These are phyloP conservation scores for Anser brachyrhynchus DNA, from an alignment of 2,113 vertebrate genomes.

Conservation along the genomic window DNA sequence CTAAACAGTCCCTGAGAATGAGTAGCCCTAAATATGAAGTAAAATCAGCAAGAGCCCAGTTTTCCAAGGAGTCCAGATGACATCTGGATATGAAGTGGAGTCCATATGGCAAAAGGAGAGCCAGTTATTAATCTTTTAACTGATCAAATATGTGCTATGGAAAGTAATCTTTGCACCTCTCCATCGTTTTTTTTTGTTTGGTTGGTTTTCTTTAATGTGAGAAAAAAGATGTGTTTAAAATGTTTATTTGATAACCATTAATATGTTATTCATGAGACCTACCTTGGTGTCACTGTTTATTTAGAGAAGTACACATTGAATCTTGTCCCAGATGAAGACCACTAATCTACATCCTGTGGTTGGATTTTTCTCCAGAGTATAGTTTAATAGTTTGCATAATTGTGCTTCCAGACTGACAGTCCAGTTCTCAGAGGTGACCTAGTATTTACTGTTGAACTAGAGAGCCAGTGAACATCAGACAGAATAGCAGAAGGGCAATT, in stretches of 20 bases:
- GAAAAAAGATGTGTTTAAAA: not conserved
- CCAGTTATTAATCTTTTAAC: not conserved
- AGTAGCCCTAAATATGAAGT: not conserved
- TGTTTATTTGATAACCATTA: not conserved
- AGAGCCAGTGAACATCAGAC: not conserved
- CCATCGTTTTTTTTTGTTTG: not conserved
- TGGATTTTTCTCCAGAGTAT: not conserved
- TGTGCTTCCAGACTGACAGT: not conserved
- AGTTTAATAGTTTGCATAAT: not conserved
- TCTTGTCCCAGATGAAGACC: not conserved
- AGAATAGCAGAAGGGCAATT: not conserved
- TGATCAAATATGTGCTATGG: not conserved
- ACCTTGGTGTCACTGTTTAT: not conserved
- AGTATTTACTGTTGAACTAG: not conserved
- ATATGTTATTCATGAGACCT: not conserved
- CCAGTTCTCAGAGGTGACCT: not conserved
- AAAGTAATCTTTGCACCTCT: not conserved
- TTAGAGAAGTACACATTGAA: not conserved
- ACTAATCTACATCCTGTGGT: not conserved
- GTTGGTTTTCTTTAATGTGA: not conserved
- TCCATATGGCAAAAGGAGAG: not conserved
- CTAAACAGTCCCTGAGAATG: not conserved
- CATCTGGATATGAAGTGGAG: not conserved
- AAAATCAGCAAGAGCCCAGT: not conserved
- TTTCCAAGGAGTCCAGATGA: not conserved